These are phyloP conservation scores for Scaptomyza tumidula DNA, from an alignment of 2,888 invertebrate species.

Conservation along the genomic window DNA sequence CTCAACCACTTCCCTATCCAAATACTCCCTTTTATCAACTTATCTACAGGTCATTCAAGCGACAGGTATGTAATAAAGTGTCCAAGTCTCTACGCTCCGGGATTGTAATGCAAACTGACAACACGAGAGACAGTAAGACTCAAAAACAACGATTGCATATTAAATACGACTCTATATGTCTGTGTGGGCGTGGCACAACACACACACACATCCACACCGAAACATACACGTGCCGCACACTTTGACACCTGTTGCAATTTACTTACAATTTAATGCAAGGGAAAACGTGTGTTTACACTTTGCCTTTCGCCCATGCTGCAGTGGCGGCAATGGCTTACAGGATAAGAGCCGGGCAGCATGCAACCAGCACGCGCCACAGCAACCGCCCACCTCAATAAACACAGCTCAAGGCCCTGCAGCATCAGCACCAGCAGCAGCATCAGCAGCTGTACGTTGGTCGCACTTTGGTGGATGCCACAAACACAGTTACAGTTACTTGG, in stretches of 20 bases:
- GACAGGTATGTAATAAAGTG: conserved; percentile 31
- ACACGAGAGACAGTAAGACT: conserved; percentile 13
- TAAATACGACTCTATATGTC: conserved; percentile 37
- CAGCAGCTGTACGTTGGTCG: conserved; percentile 21
- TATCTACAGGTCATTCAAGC: conserved; percentile 15
- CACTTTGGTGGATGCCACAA: conserved; percentile 16
- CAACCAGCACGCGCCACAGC: conserved; percentile 22
- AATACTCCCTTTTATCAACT: not conserved
- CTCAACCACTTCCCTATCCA: not conserved
- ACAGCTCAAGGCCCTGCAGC: conserved; percentile 6
- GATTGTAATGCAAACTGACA: conserved; percentile 55
- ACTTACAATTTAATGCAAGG: not conserved
- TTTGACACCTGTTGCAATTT: conserved; percentile 42
- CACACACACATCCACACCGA: not conserved
- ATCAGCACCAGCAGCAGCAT: not conserved
- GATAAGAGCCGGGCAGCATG: conserved; percentile 15
- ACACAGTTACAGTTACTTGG: conserved; percentile 16
- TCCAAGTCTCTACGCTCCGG: conserved; percentile 8
- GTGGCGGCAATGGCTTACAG: conserved; percentile 43
- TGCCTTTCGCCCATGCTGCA: not conserved
- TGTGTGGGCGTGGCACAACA: conserved; percentile 31
- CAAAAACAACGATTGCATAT: conserved; percentile 54
- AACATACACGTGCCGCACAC: conserved; percentile 41
- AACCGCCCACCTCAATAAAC: conserved; percentile 2
- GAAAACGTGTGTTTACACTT: conserved; percentile 34